A percentile compares a stretch with the other conserved stretches of the same genome.
These are phyloP conservation scores for Lordiphosa clarofinis DNA, from an alignment of 1,140 invertebrate species.

Conservation along the genomic window DNA sequence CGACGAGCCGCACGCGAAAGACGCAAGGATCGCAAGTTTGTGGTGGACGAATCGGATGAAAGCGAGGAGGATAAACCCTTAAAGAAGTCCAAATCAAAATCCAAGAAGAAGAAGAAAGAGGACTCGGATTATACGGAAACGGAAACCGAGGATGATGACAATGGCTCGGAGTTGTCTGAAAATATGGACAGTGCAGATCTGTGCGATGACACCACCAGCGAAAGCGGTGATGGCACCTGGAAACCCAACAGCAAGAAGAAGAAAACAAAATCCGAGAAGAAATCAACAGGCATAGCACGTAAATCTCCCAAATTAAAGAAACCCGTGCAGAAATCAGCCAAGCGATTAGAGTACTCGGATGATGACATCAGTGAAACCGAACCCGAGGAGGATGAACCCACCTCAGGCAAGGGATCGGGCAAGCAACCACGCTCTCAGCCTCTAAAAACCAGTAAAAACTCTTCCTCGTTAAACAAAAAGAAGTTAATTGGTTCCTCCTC, in stretches of 20 bases:
- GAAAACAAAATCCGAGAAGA: constrained; percentile 13
- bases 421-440: constrained; percentile 72
- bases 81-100: constrained; percentile 39
- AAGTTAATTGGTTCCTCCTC: constrained; percentile 49
- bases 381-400: constrained; percentile 59
- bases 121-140: constrained; percentile 81
- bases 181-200: constrained; percentile 83
- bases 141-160: constrained; percentile 81
- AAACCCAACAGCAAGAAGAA: constrained; percentile 29
- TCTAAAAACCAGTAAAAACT: constrained; percentile 32
- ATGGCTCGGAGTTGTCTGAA: constrained; percentile 80
- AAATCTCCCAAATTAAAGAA: constrained; percentile 71
- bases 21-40: constrained; percentile 70
- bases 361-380: constrained; percentile 74
- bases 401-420: constrained; percentile 67
- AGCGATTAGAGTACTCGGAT: constrained; percentile 68
- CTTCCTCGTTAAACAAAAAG: constrained; percentile 50
- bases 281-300: constrained; percentile 32
- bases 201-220: constrained; percentile 75
- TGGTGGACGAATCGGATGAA: constrained; percentile 74
- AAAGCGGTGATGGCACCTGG: constrained; percentile 69
- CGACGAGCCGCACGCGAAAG: constrained; percentile 64
- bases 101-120: constrained; percentile 69
- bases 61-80: constrained; percentile 52
- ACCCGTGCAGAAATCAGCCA: constrained; percentile 48